phyloP scores from a whole-genome alignment of 1,140 invertebrate genomes.

The Pantala flavescens region DNA sequence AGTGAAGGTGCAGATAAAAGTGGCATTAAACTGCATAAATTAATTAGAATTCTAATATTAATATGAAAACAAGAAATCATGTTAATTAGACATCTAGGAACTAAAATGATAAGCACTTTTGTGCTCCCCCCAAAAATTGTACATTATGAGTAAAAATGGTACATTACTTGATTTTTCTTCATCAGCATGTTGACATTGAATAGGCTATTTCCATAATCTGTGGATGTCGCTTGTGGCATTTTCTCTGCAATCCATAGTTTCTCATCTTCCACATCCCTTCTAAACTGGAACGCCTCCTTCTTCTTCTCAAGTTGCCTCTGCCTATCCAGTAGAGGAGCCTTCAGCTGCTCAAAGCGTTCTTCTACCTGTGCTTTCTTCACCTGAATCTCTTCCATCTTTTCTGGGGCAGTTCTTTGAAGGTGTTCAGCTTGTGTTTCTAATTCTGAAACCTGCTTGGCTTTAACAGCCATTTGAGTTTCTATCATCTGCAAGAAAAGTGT shows the following conservation, averaged over 20 bases:
- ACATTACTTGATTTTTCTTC: constrained; percentile 79
- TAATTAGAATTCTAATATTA: no score
- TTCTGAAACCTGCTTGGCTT: constrained; percentile 83
- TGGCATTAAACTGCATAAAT: no score
- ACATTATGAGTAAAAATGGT: neutral
- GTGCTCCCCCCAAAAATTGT: no score
- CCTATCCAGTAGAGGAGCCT: constrained; percentile 79
- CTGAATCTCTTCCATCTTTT: constrained; percentile 92
- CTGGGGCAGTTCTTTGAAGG: constrained; percentile 86
- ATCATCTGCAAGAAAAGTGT: constrained; percentile 54
- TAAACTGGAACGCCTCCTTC: constrained; percentile 98
- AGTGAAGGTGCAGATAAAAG: no score
- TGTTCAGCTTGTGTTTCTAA: constrained; percentile 89
- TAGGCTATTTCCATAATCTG: constrained; percentile 87
- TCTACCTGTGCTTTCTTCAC: constrained; percentile 87
- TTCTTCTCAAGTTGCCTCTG: constrained; percentile 89
- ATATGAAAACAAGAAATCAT: no score
- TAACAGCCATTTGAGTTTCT: constrained; percentile 91
- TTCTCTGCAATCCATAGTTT: constrained; percentile 97
- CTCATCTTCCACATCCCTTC: constrained; percentile 96
- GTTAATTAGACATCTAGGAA: no score
- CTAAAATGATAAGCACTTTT: no score
- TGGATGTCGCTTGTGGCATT: constrained; percentile 83
- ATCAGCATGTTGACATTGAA: constrained; percentile 96
- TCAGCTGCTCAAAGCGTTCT: constrained; percentile 74